Evolutionary conservation across 2,888 invertebrate genomes (phyloP), one percentile per base, ranked within the genome.

Genomic region (Meiosimyza platycephala): DNA sequence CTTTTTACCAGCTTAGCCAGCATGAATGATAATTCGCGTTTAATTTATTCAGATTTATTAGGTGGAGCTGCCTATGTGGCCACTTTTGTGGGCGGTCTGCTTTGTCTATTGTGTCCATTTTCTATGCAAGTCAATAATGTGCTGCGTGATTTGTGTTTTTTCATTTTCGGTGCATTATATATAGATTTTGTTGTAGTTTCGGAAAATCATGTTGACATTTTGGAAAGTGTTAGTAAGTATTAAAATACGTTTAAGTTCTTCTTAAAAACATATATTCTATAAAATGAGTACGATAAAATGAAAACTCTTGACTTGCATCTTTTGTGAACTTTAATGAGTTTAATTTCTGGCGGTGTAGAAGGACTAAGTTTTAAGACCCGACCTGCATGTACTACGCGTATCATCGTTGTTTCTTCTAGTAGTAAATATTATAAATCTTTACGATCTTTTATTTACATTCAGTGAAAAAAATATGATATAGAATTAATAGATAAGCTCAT

Each of bases 1-100:
- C 89, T 93, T 69, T 92, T 92, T 80, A 90, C 91, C 33, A 89
- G 90, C 18, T 84, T 92, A 28, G 90, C 79, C 1, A 64, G 78
- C 15, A 88, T 79, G 1, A 72, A 89, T 18, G 88, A 89, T 47
- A 85, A 82, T 6, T 81, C 83, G 67, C 81, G 80, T 60, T 82
- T 85, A 33, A 82, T 87, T 72, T 85, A 87, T 80, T 87, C 79
- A 33, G 86, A 88, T 80, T 77, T 88, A 68, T 82, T 88, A 78
- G 91, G 92, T 57, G 91, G 90, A 22, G 91, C 91, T 12, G 88
- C 90, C 62, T 92, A 91, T 84, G 90, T 92, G 9, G 90, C 90
- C 0, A 88, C 89, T 0, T 86, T 91, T 18, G 90, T 92, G 18
- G 89, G 89, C n/a, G 92, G 91, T 0, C 83, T 89, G 2, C 88